Percentiles rank a stretch among this genome's conserved stretches.
Evolutionary conservation across 1,140 invertebrate genomes (phyloP).

Genomic region (Caenorhabditis briggsae): DNA sequence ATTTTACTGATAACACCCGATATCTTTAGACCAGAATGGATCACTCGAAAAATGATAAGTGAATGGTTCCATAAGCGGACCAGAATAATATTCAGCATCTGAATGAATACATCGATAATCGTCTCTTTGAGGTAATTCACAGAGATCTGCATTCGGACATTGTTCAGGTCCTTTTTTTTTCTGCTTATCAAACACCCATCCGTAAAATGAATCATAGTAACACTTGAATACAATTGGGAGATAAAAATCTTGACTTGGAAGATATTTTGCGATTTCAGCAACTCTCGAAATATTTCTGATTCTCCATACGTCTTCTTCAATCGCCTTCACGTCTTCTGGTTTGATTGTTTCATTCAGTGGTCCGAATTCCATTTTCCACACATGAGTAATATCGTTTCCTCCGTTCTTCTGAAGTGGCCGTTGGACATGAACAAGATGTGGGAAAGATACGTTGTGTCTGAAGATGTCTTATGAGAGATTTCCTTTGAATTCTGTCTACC

Average conservation of each 20-base stretch:
- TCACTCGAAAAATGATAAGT: constrained; percentile 24
- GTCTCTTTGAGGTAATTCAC: constrained; percentile 35
- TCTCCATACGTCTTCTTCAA: constrained; percentile 9
- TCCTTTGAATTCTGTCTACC: not conserved
- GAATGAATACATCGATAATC: constrained; percentile 35
- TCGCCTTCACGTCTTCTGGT: not conserved
- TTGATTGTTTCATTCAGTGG: constrained; percentile 9
- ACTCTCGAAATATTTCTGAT: not conserved
- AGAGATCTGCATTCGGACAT: constrained; percentile 36
- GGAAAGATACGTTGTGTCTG: constrained; percentile 16
- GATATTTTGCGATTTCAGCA: not conserved
- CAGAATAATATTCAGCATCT: constrained; percentile 34
- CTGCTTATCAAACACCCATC: not conserved
- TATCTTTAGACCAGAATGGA: constrained; percentile 25
- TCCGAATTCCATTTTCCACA: constrained; percentile 35
- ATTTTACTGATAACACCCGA: constrained; percentile 22
- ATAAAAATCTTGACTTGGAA: constrained; percentile 13
- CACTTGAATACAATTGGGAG: constrained; percentile 10
- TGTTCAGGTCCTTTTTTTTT: not conserved
- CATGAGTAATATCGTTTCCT: not conserved
- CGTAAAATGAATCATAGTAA: constrained; percentile 19
- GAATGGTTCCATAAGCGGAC: constrained; percentile 34
- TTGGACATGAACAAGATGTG: constrained; percentile 30
- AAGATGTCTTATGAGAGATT: not conserved
- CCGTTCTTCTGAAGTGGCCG: constrained; percentile 21